phyloP scores from a whole-genome alignment of 2,888 invertebrate genomes.

The Chymomyza amoena region DNA sequence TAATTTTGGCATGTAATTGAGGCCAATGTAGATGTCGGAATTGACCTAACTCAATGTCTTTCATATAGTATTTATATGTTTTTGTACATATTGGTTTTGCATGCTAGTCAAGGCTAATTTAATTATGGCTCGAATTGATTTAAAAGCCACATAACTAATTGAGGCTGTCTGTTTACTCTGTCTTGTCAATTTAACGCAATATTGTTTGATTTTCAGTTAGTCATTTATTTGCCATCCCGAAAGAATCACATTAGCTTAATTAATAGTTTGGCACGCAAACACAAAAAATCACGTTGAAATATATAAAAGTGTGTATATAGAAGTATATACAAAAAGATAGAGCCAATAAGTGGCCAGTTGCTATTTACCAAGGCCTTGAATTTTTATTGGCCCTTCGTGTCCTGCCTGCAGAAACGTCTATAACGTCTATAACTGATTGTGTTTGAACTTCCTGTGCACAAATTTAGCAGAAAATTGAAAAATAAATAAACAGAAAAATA shows the following conservation, averaged over 20 bases:
- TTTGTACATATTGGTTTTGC: neutral
- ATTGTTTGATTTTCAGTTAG: neutral
- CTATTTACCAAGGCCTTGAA: neutral
- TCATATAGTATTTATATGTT: neutral
- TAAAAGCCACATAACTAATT: neutral
- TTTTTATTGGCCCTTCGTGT: neutral
- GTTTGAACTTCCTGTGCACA: neutral
- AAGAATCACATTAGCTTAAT: constrained; percentile 14
- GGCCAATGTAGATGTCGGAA: neutral
- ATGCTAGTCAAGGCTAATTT: neutral
- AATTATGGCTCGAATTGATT: neutral
- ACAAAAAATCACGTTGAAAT: neutral
- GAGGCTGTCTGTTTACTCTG: neutral
- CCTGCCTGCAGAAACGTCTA: neutral
- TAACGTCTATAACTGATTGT: neutral
- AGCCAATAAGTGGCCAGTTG: neutral
- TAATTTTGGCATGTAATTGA: neutral
- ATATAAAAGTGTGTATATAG: no score
- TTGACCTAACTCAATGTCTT: neutral
- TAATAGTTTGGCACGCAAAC: constrained; percentile 13
- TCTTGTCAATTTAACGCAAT: constrained; percentile 4
- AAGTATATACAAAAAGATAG: neutral
- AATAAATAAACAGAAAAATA: neutral
- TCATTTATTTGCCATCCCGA: neutral
- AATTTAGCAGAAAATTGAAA: neutral